Evolutionary conservation across 2,113 vertebrate species (phyloP), one percentile per base, ranked within the genome.

Genomic region (Hoplias malabaricus): DNA sequence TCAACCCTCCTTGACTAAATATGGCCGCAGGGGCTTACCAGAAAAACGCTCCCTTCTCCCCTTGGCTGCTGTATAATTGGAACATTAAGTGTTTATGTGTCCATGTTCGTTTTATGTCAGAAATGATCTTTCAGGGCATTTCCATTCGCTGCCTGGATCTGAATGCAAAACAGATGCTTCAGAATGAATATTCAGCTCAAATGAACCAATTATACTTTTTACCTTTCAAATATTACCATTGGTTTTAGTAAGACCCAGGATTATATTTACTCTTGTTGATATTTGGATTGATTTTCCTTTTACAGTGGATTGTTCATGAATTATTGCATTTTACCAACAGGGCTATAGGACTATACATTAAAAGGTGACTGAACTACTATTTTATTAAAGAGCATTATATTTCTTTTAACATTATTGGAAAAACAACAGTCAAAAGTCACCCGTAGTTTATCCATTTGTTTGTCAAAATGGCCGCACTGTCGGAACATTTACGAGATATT

Each of bases 1-100:
- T 89, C 89, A 90, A 34, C n/a, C 31, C 87, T 63, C 84, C 90
- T 92, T 80, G 86, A 86, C 75, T 88, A 90, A 89, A 87, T 86
- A 89, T 89, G 89, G 87, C 90, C 78, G 82, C 83, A 27, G 91
- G 89, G 81, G 46, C 69, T 78, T 82, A 87, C 78, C 46, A 82
- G 87, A 88, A 89, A 91, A 91, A 90, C 84, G 90, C 90, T 89
- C 88, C 90, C 87, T 90, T 90, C 86, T 87, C 86, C 90, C 87
- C 86, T 90, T 87, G 90, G 87, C 86, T 90, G 89, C 89, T 90
- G 86, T 89, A 89, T 91, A 90, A 92, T 90, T 92, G 88, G 89
- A 90, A 88, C 88, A 90, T 89, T 92, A 90, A 89, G 70, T 92
- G 91, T 90, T 91, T 91, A 89, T 87, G 86, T 82, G 80, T 82